These are phyloP conservation scores for Pelobates fuscus DNA, from an alignment of 2,113 vertebrate species.

Conservation along the genomic window DNA sequence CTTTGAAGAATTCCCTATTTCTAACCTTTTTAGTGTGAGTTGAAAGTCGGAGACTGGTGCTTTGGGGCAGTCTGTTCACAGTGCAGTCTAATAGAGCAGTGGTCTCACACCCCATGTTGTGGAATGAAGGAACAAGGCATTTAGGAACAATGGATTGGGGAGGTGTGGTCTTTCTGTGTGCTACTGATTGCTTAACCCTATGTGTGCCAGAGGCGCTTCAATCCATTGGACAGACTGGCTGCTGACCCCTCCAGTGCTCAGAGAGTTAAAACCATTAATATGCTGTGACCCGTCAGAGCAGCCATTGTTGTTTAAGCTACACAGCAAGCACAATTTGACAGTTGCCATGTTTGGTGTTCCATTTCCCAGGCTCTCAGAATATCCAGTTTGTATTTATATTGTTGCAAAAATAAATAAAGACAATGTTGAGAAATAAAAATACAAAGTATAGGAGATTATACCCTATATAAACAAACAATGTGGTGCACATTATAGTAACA, in stretches of 20 bases:
- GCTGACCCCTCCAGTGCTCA: not conserved
- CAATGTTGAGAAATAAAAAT: too few relatives aligned
- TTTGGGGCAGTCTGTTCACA: not conserved
- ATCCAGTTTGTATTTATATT: too few relatives aligned
- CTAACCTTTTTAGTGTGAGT: too few relatives aligned
- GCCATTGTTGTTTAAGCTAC: not conserved
- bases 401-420: too few relatives aligned
- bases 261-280: not conserved
- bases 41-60: too few relatives aligned
- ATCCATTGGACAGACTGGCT: not conserved
- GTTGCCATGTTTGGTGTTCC: not conserved
- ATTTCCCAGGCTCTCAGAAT: too few relatives aligned
- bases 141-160: conserved; percentile 62
- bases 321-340: not conserved
- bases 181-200: conserved; percentile 32
- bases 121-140: conserved; percentile 41
- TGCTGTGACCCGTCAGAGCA: not conserved
- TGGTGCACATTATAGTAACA: too few relatives aligned
- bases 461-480: too few relatives aligned
- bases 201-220: not conserved
- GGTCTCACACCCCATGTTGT: conserved; percentile 27
- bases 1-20: too few relatives aligned
- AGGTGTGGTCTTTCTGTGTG: conserved; percentile 65
- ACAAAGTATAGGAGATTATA: too few relatives aligned
- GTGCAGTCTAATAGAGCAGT: not conserved